Evolutionary conservation across 2,113 vertebrate genomes (phyloP), one percentile per base, ranked within the genome.

Genomic region (Zosterops pallidus): DNA sequence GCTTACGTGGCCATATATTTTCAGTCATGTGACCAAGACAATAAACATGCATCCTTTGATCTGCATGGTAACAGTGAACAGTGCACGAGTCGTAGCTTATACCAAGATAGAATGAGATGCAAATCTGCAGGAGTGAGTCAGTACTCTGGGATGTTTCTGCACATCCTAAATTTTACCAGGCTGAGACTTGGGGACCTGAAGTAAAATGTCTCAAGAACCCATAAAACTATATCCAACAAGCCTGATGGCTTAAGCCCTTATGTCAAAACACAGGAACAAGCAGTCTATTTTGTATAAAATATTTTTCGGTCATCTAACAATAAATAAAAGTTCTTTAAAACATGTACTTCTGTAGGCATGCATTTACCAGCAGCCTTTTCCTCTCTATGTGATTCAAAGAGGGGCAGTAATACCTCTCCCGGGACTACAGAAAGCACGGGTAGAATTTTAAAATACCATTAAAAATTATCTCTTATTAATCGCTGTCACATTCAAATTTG

Each of bases 1-100:
- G 64, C 88, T 96, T 94, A 94, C 70, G 71, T 63, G 74, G 94
- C 19, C 8, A 94, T 96, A 77, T 94, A 95, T 97, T 97, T 97
- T 96, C 95, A 93, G 94, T 92, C 96, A 94, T 88, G 91, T 93
- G 95, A 90, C 96, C 90, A 89, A 96, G 96, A 98, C 96, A 97
- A 98, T 98, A 98, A 98, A 97, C 95, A 96, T 41, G 88, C 69
- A 75, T 78, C 94, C 97, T 98, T 98, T 98, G 97, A 98, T 98
- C 97, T 97, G 83, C 7, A n/a, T 80, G 94, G 96, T 39, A 39
- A 39, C 37, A 39, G 37, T 39, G 37, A 96, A 88, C 86, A 83
- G 85, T 14, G 6, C 71, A 89, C 3, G 7, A 96, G 86, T 93
- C 9, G 17, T 90, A 96, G 89, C 93, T 97, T 96, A 62, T 94